These are phyloP conservation scores for Acyrthosiphon pisum DNA, from an alignment of 1,140 invertebrate genomes.

Conservation along the genomic window DNA sequence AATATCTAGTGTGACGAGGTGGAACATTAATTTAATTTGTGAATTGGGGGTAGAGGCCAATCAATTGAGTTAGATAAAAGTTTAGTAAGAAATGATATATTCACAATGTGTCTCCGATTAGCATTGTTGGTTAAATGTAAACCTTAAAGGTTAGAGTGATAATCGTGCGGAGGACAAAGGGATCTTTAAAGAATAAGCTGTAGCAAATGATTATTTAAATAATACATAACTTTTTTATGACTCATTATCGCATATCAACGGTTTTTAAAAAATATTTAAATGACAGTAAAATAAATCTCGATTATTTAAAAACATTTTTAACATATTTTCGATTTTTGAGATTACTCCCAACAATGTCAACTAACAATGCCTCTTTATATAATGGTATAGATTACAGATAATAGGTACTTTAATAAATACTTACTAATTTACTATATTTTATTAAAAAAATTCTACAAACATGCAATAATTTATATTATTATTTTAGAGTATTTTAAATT, in stretches of 20 bases:
- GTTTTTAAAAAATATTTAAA: background rate
- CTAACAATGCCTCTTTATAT: too few relatives aligned
- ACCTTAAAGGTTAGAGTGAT: background rate
- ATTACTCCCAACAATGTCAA: too few relatives aligned
- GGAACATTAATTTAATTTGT: background rate
- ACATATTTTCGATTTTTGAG: too few relatives aligned
- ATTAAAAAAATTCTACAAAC: background rate
- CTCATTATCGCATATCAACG: background rate
- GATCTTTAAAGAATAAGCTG: background rate
- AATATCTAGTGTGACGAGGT: background rate
- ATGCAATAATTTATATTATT: background rate
- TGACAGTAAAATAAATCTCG: too few relatives aligned
- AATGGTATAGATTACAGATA: too few relatives aligned
- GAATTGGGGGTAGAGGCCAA: background rate
- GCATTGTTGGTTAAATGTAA: background rate
- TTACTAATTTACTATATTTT: background rate
- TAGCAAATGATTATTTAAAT: background rate
- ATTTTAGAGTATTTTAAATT: background rate
- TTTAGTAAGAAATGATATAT: background rate
- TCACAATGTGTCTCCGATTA: background rate
- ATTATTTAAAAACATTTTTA: background rate
- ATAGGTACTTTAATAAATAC: background rate
- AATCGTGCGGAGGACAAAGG: background rate
- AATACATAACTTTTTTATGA: background rate
- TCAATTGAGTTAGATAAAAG: background rate